Base-by-base conservation (phyloP, 23 tunicate species). In the Ascidia mentula region DNA sequence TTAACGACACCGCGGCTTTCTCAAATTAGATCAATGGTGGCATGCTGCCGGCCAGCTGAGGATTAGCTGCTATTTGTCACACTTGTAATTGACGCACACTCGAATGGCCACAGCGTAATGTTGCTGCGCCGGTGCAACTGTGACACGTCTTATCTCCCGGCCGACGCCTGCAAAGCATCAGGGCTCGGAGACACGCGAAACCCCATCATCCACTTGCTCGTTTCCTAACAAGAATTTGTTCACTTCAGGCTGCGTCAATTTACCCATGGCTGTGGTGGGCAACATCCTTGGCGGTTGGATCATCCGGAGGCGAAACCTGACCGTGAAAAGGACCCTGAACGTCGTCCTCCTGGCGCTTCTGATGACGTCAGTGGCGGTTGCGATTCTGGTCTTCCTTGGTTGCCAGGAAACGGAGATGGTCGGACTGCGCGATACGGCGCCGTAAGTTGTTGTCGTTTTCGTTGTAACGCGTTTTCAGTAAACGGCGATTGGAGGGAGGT, bases 241-340 rank as follows among this genome's bases (percentile, higher is more conserved):
- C n/a, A n/a, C n/a, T 6, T 3, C 65, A 91, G 97, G 97, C 26
- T 87, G 88, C 8, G 89, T 92, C 12, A 92, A 92, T 69, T 74
- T 92, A 1, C 97, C 97, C 0, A 82, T 92, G 92, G 92, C 88
- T 6, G 97, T 92, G 15, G 88, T 83, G 26, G 97, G 97, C 6
- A 92, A 92, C 72, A 61, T 92, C 9, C 73, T 89, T 17, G 97
- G 97, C 0, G 97, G 97, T 22, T 77, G 83, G 86, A 37, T 92
- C 31, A 87, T 92, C 26, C 89, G 92, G 4, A 45, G 85, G 35
- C 46, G 69, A 32, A 79, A 87, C 40, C 79, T 92, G 18, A 87
- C 83, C 78, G 92, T 87, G 18, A 77, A 82, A 37, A 69, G 78
- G 31, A 83, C 97, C 32, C 69, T 90, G 53, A 40, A 42, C 20